A percentile compares a stretch with the other conserved stretches of the same genome.
Evolutionary conservation across 2,797 vertebrate genomes (phyloP).

Genomic region (Vireo griseus): DNA sequence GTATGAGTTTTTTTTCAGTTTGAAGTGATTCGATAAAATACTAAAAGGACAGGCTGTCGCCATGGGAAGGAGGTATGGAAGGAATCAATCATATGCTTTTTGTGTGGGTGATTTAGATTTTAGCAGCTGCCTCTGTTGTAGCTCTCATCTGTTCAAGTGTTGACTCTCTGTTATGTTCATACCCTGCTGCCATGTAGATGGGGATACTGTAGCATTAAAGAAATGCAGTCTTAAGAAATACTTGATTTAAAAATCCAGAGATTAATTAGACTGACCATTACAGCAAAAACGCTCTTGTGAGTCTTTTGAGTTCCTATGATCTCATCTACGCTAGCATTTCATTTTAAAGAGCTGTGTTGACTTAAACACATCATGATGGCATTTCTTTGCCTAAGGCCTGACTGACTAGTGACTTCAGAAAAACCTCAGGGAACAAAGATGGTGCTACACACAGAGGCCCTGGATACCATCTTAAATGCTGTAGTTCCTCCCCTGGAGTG

Average conservation of each 20-base stretch:
- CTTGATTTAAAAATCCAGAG: neutral
- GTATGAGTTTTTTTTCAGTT: neutral
- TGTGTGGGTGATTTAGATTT: neutral
- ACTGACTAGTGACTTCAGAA: neutral
- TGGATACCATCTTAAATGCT: neutral
- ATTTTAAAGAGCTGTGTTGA: neutral
- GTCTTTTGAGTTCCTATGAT: neutral
- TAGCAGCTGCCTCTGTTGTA: neutral
- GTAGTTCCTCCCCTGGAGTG: neutral
- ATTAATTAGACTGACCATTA: neutral
- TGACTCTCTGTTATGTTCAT: neutral
- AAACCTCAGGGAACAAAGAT: neutral
- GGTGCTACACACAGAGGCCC: neutral
- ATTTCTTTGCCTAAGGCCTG: neutral
- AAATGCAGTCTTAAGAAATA: neutral
- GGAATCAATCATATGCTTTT: neutral
- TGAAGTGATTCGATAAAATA: neutral
- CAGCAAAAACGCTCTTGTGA: neutral
- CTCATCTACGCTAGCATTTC: neutral
- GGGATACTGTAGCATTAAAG: neutral
- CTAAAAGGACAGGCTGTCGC: neutral
- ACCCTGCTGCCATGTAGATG: neutral
- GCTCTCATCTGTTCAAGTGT: neutral
- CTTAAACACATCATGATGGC: neutral
- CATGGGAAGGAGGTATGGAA: neutral